A percentile compares a stretch with the other conserved stretches of the same genome.
These are phyloP conservation scores for Aphrophora alni DNA, from an alignment of 2,888 invertebrate species.

Conservation along the genomic window DNA sequence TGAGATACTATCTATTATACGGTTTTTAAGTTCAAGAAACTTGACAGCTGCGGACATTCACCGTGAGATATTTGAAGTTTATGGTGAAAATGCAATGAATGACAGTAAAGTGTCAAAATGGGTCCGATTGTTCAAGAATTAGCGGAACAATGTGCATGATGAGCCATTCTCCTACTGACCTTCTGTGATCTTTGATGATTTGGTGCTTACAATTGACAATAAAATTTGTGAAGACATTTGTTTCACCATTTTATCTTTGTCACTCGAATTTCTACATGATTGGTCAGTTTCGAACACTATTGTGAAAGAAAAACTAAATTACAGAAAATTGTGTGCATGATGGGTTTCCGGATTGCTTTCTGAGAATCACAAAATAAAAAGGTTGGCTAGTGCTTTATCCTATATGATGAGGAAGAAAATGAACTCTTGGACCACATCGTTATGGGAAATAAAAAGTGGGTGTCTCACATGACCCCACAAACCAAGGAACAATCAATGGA, in stretches of 20 bases:
- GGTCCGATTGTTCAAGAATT: too few relatives aligned
- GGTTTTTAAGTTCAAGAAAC: neutral
- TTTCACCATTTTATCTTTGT: neutral
- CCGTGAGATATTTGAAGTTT: neutral
- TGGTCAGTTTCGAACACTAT: neutral
- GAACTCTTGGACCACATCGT: too few relatives aligned
- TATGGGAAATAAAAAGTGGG: constrained; percentile 25
- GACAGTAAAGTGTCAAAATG: neutral
- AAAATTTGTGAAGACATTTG: neutral
- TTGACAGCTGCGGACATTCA: neutral
- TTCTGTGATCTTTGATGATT: neutral
- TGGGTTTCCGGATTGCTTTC: neutral
- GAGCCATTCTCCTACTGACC: neutral
- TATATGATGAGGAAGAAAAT: neutral
- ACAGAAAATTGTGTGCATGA: neutral
- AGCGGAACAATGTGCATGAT: neutral
- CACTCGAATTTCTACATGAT: neutral
- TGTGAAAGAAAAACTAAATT: neutral
- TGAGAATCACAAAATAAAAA: neutral
- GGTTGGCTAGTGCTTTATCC: neutral
- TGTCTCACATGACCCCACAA: constrained; percentile 41
- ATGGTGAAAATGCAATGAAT: neutral
- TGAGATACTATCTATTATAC: constrained; percentile 7
- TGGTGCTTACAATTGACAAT: too few relatives aligned
- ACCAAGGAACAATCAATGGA: constrained; percentile 37